phyloP scores from a whole-genome alignment of 2,113 vertebrate species.

The Willisornis vidua region DNA sequence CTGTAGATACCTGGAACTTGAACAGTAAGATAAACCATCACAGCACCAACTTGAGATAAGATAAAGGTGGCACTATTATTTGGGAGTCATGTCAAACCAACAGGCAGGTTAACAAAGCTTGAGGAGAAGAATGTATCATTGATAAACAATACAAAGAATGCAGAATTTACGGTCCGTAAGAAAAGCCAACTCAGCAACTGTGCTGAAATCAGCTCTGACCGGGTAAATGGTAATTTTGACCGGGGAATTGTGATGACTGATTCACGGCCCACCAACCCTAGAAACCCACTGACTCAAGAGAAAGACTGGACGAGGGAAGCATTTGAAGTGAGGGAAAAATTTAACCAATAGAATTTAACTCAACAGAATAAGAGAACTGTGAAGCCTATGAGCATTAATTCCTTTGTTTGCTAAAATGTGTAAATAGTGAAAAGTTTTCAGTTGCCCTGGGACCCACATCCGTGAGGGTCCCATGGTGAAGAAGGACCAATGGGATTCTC shows the following conservation, averaged over 20 bases:
- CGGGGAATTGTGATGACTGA: neutral
- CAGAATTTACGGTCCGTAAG: neutral
- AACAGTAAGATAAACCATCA: neutral
- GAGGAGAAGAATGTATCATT: neutral
- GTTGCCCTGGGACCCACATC: neutral
- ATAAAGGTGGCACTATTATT: neutral
- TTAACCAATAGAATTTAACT: neutral
- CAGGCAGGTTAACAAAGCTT: neutral
- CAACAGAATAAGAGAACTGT: neutral
- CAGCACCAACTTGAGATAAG: neutral
- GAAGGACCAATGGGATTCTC: neutral
- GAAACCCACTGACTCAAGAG: neutral
- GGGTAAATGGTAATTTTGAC: neutral
- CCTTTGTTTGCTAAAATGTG: neutral
- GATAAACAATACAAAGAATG: neutral
- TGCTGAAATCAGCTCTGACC: neutral
- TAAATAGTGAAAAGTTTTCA: neutral
- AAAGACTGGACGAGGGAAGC: neutral
- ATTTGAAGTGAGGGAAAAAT: neutral
- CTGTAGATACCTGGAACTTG: neutral
- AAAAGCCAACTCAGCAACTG: neutral
- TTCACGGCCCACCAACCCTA: neutral
- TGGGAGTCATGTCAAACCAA: neutral
- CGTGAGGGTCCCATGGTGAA: neutral
- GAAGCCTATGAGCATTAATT: neutral